A percentile compares a stretch with the other conserved stretches of the same genome.
Evolutionary conservation across 37 sponge, comb jelly and placozoan species (phyloP).

Genomic region (Aplysina aerophoba): DNA sequence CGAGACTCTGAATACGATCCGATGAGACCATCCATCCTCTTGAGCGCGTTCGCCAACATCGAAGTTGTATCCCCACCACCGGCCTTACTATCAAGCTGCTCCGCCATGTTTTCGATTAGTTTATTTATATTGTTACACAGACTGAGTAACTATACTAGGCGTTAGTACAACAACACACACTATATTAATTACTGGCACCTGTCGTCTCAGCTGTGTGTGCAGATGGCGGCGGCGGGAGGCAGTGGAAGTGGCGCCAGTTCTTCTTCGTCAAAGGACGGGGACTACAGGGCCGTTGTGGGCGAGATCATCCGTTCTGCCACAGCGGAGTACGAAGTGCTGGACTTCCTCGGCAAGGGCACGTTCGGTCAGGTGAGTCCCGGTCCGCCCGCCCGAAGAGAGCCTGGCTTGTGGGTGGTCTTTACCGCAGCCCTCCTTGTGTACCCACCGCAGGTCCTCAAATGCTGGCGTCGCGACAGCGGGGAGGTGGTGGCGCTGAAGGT

Average conservation of each 20-base stretch:
- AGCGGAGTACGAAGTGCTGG: conserved; percentile 81
- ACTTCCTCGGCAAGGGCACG: conserved; percentile 87
- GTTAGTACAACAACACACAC: neutral
- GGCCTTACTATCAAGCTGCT: neutral
- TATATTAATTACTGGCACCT: neutral
- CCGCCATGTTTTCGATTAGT: conserved; percentile 1
- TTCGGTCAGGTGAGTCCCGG: conserved; percentile 73
- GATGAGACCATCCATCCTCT: conserved; percentile 73
- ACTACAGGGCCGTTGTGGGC: conserved; percentile 50
- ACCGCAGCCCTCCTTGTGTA: neutral
- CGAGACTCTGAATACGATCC: conserved; percentile 39
- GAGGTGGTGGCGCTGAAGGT: conserved; percentile 93
- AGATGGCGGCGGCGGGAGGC: conserved; percentile 1
- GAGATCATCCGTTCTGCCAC: conserved; percentile 71
- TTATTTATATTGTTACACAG: too few relatives aligned
- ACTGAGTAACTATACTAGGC: neutral
- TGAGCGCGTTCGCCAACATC: conserved; percentile 63
- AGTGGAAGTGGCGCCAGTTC: too few relatives aligned
- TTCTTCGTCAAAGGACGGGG: conserved; percentile 47
- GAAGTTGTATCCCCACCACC: conserved; percentile 24
- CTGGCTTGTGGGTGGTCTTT: neutral
- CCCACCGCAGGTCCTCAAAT: conserved; percentile 68
- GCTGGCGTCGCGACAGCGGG: conserved; percentile 71
- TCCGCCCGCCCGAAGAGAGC: neutral
- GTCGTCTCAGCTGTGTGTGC: neutral